Conservation (phyloP, 2,797 vertebrate species). For the Acanthurus lineatus region DNA sequence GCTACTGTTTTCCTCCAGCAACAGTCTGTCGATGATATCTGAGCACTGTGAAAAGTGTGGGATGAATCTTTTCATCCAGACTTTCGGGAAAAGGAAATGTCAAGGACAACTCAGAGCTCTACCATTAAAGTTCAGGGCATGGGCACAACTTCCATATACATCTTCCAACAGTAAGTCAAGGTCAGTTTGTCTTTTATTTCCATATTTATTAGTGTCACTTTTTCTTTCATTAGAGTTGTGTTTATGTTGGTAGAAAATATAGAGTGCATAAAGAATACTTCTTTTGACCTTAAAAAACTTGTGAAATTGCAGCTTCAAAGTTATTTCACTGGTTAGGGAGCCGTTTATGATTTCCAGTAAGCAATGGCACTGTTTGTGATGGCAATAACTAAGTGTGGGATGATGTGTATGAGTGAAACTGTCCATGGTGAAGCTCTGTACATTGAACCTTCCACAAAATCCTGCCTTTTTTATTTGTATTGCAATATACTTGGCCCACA, state of each 20-base stretch:
- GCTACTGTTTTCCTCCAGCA: background rate
- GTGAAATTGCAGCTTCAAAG: background rate
- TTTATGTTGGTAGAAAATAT: background rate
- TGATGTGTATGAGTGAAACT: background rate
- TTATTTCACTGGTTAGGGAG: background rate
- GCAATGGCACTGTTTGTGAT: background rate
- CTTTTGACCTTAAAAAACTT: background rate
- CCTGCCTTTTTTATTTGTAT: background rate
- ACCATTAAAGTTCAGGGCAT: background rate
- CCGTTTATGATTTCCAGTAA: background rate
- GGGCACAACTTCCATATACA: background rate
- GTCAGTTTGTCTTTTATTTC: too few relatives aligned
- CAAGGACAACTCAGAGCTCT: background rate
- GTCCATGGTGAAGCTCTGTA: background rate
- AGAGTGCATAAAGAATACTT: background rate
- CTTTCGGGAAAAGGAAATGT: background rate
- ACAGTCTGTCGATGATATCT: background rate
- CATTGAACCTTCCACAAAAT: background rate
- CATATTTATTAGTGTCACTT: too few relatives aligned
- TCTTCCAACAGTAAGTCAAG: background rate
- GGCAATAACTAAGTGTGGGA: background rate
- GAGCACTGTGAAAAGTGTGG: background rate
- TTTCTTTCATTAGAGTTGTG: background rate
- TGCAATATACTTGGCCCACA: background rate
- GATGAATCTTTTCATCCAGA: background rate